Conservation (phyloP, 2,113 vertebrate genomes). For the Rhineura floridana region DNA sequence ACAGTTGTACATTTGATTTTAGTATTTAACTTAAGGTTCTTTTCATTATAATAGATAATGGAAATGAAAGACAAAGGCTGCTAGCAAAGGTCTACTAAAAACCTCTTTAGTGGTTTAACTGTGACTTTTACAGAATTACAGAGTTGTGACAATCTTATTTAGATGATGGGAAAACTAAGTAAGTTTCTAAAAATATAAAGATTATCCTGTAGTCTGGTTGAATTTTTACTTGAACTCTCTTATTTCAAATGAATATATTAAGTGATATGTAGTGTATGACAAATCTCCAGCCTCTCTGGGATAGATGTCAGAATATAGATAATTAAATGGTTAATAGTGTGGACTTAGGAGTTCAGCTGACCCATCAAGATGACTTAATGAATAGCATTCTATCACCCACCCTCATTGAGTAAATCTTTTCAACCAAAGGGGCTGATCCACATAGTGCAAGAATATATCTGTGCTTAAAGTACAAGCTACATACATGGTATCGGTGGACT, state of each 20-base stretch:
- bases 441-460: not conserved
- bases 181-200: not conserved
- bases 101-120: not conserved
- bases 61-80: not conserved
- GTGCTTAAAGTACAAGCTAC: too few species aligned
- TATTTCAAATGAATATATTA: not conserved
- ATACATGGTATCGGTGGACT: not conserved
- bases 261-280: not conserved
- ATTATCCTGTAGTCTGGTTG: not conserved
- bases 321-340: not conserved
- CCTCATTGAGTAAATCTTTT: too few species aligned
- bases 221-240: not conserved
- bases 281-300: not conserved
- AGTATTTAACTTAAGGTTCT: not conserved
- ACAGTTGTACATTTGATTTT: slow-evolving; percentile 26
- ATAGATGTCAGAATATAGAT: not conserved
- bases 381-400: not conserved
- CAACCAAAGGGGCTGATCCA: not conserved
- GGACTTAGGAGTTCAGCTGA: not conserved
- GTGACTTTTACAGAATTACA: not conserved
- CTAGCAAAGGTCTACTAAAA: not conserved
- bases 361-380: not conserved
- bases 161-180: too few species aligned
- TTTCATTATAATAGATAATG: not conserved
- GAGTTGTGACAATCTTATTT: accelerated